Evolutionary conservation across 23 tunicate species (phyloP).

Genomic region (Trididemnum clinides): DNA sequence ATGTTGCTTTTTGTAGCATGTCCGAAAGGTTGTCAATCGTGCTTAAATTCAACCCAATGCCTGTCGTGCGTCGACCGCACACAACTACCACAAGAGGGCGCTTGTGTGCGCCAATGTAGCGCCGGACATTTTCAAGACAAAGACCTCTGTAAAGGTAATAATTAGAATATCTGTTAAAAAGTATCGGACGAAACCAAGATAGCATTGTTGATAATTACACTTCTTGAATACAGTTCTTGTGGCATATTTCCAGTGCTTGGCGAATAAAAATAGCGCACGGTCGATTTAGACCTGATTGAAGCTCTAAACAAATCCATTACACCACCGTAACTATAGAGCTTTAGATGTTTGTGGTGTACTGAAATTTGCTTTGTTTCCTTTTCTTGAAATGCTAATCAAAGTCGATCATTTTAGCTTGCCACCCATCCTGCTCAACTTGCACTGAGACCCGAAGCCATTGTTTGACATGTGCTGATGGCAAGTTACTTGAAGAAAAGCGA

Average conservation of each 20-base stretch:
- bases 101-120: conserved; percentile 61
- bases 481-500: conserved; percentile 38
- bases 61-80: conserved; percentile 58
- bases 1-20: conserved; percentile 66
- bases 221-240: too few species aligned
- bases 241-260: too few species aligned
- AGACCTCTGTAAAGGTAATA: conserved; percentile 65
- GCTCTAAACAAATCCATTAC: too few species aligned
- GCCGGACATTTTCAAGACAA: conserved; percentile 51
- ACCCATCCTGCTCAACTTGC: conserved; percentile 67
- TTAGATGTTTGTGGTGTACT: too few species aligned
- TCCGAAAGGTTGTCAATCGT: conserved; percentile 54
- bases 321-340: too few species aligned
- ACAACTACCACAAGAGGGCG: conserved; percentile 59
- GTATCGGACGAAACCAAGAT: too few species aligned
- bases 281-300: too few species aligned
- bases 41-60: conserved; percentile 50
- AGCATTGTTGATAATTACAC: too few species aligned
- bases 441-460: conserved; percentile 15
- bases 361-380: too few species aligned
- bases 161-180: too few species aligned
- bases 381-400: too few species aligned
- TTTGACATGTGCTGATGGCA: conserved; percentile 46
- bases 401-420: conserved; percentile 81
- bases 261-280: too few species aligned